Evolutionary conservation across 2,797 vertebrate genomes (phyloP).

Genomic region (Dryobates pubescens): DNA sequence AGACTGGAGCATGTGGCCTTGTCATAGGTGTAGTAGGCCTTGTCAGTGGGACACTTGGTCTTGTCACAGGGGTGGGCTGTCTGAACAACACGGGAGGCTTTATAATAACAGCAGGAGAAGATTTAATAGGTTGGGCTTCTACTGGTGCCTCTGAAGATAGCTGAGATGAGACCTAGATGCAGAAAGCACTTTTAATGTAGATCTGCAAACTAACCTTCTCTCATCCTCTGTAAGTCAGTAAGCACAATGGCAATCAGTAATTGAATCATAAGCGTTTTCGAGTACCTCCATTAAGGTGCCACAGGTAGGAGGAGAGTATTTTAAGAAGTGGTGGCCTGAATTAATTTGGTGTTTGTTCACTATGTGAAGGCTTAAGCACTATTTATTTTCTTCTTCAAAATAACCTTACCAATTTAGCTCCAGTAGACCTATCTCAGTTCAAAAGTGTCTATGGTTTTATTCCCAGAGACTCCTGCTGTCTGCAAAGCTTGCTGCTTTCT

Average conservation of each 20-base stretch:
- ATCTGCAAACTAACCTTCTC: conserved; percentile 53
- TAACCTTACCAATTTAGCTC: conserved; percentile 31
- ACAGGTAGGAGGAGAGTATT: conserved; percentile 9
- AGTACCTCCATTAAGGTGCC: conserved; percentile 6
- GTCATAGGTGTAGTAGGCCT: conserved; percentile 74
- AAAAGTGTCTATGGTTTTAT: neutral
- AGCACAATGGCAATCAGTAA: neutral
- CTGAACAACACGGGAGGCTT: conserved; percentile 80
- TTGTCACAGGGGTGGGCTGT: conserved; percentile 76
- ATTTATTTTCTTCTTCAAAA: conserved; percentile 10
- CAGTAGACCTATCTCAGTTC: conserved; percentile 9
- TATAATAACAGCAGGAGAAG: conserved; percentile 76
- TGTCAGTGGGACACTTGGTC: conserved; percentile 70
- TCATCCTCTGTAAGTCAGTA: conserved; percentile 25
- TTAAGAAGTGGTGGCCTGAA: neutral
- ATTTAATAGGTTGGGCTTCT: conserved; percentile 68
- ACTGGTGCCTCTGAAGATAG: conserved; percentile 62
- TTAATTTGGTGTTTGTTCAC: neutral
- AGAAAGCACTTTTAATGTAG: conserved; percentile 67
- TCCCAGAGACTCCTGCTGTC: conserved; percentile 15
- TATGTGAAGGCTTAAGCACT: neutral
- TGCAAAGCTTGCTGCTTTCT: conserved; percentile 40
- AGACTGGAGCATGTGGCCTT: conserved; percentile 74
- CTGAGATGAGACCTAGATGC: conserved; percentile 69
- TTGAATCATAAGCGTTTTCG: neutral